Base-by-base conservation (phyloP, 2,888 invertebrate genomes). In the Zelleria hepariella region DNA sequence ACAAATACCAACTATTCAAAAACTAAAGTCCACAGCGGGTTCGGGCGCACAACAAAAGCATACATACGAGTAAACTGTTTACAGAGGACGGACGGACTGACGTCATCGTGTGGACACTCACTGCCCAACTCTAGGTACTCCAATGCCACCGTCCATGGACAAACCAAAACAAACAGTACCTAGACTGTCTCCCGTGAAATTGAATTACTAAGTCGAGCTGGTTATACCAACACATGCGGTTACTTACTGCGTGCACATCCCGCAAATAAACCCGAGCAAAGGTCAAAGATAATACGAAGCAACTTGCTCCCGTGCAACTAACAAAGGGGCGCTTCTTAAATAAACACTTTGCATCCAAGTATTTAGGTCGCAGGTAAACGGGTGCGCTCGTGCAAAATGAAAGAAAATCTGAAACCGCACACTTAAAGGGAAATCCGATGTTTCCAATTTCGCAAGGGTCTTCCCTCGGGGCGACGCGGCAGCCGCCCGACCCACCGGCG, bases 391-490 rank as follows among this genome's bases (percentile, higher is more conserved):
- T 59, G 65, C 65, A 66, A 65, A 64, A 59, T 62, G 62, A 62
- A 60, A 59, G 58, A 59, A 60, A 67, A 64, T 62, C 59, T 57
- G 61, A 65, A 66, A 71, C 68, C 67, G 66, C 63, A 49, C 58
- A 49, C 55, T 59, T 66, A 65, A 62, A 68, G 59, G 57, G 66
- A 69, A 68, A 71, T 72, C 69, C 61, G 68, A 64, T 66, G 68
- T 66, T 68, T 68, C 66, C 70, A 69, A 71, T 73, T 72, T 70
- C 64, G 62, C 64, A 58, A 62, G 60, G 65, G 62, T 62, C 59
- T 59, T 67, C 68, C 67, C 67, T 51, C 32, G 67, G 67, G 67
- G 60, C 48, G 54, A 53, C 63, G 62, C 63, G 61, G 64, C 56
- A 62, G 52, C 58, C 48, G 21, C 20, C 59, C 58, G 64, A 65